Evolutionary conservation across 2,888 invertebrate species (phyloP), one percentile per base, ranked within the genome.

Genomic region (Linhomoeus sp.): DNA sequence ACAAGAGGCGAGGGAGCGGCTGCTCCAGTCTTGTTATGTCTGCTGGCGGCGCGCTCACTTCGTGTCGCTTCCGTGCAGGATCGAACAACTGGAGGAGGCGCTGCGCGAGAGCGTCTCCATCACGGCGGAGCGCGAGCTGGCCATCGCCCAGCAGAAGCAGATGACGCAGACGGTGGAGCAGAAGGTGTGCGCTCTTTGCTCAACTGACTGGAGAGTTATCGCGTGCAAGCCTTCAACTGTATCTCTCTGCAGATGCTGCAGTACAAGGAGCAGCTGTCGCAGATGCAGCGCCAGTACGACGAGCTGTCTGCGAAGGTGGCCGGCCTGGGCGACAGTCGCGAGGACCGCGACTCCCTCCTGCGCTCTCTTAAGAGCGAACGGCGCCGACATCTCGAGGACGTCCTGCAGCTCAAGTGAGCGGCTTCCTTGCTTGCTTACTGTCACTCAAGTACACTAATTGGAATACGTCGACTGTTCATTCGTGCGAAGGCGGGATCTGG

Each of bases 381-480:
- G 54, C 74, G 75, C 53, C 71, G 72, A 46, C 77, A 81, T 61
- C 68, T 84, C 53, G 76, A 77, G 60, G 80, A 82, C 64, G 72
- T 82, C 48, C 76, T 78, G 54, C 77, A 77, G 62, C 77, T 81
- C 73, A 80, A 83, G 84, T n/a, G n/a, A n/a, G n/a, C n/a, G n/a
- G n/a, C n/a, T n/a, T n/a, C n/a, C n/a, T n/a, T n/a, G n/a, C n/a
- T n/a, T n/a, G n/a, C n/a, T n/a, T n/a, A n/a, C n/a, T n/a, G n/a
- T n/a, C n/a, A n/a, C n/a, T n/a, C n/a, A n/a, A n/a, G n/a, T n/a
- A n/a, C n/a, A n/a, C n/a, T n/a, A n/a, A n/a, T n/a, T n/a, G n/a
- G n/a, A n/a, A n/a, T 85, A 68, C 72, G 77, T 64, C 29, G 29
- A 9, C 29, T 29, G 7, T 29, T 12, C 29, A 29, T 12, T 12